Base-by-base conservation (phyloP, 2,888 invertebrate genomes). In the Cataglyphis livida region DNA sequence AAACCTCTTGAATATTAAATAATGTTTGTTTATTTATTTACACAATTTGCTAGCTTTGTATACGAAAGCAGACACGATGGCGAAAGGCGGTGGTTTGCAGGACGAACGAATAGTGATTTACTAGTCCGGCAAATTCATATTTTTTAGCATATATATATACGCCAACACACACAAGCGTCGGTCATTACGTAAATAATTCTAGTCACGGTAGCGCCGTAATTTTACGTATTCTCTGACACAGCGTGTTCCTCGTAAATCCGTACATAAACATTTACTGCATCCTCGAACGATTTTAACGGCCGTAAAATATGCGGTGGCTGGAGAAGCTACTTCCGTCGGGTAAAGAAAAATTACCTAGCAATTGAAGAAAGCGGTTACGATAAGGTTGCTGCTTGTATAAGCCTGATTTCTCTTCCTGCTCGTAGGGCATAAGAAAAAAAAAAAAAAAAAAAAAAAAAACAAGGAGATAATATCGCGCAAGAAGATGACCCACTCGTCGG, bases 401-500 rank as follows among this genome's bases (percentile, higher is more conserved):
- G 59, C n/a, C 35, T 25, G 59, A n/a, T 9, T 59, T 21, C n/a
- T 25, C 38, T 41, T 54, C 28, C 32, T 61, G 38, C 18, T 32
- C 28, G 41, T 9, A 18, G 1, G n/a, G 15, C n/a, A 51, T 51
- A 7, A 51, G 48, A 21, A 21, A 21, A 21, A 21, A 21, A 21
- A 21, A 6, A 51, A n/a, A 48, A 51, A 25, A 51, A 65, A 51
- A 28, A 25, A 1, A 25, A 25, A 25, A 85, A 88, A 85, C 81
- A 85, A 75, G 66, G 35, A 75, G 84, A 88, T 81, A 70, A 83
- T 91, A 91, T 90, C 89, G 85, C 83, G 81, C 83, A 51, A 51
- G 83, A 88, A 85, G 81, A 87, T 87, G 88, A 88, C 85, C 87
- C 81, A 62, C 75, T 81, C 86, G 88, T 89, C 89, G 88, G 88